Evolutionary conservation across 2,797 vertebrate species (phyloP), one percentile per base, ranked within the genome.

Genomic region (Clarias fuscus): DNA sequence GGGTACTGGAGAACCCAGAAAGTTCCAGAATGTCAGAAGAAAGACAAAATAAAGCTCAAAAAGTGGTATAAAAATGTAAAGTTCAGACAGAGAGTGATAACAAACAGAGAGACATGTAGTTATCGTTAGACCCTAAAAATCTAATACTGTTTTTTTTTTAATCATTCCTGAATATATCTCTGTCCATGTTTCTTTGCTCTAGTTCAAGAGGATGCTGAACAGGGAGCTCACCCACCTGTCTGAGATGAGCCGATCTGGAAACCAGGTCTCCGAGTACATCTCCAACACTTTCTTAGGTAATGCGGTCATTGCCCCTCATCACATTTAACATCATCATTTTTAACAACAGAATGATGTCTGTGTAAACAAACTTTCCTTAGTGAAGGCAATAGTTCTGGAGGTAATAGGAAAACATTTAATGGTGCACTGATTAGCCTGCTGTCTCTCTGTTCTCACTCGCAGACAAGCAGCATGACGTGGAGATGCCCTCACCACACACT

Each of bases 121-220:
- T 14, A 30, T 17, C 17, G 27, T 40, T 40, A 11, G 33, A 40
- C 0, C 18, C 68, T 71, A 33, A 62, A 62, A 22, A 71, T 71
- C 70, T 17, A 27, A 18, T 27, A 10, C 17, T 37, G 56, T 77
- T 10, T 79, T 7, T 15, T 40, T 15, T 6, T 10, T 53, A 13
- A 5, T 24, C 61, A 93, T 93, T 82, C 95, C 95, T 0, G 27
- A 56, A 7, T 67, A 5, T 67, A 58, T 68, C 7, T 70, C 27
- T 67, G 79, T 24, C 0, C 92, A 53, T 81, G 22, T 5, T 81
- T 62, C 22, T 43, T 6, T 83, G 67, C 84, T 27, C 0, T 93
- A 97, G 96, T 96, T 97, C 92, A 96, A 95, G 89, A 92, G 96
- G 91, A 96, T 97, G 95, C 93, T 97, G 92, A 96, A 89, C 90